Base-by-base conservation (phyloP, 1,140 invertebrate genomes). In the Drosophila varians region DNA sequence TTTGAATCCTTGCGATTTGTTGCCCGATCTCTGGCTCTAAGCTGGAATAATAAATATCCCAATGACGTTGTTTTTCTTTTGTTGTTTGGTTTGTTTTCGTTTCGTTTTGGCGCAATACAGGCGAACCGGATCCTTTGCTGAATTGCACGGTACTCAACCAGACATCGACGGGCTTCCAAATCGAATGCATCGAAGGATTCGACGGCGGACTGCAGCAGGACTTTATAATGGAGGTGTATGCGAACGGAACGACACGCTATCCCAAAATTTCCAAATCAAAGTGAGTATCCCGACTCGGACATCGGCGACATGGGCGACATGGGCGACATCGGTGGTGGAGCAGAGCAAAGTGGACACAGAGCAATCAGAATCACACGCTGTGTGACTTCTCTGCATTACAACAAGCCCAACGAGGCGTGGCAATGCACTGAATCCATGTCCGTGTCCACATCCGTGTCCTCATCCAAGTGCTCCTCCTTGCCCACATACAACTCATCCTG, bases 141-240 rank as follows among this genome's bases (percentile, higher is more conserved):
- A 97, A 97, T 90, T 97, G 96, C 90, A 95, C 95, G 26, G 93
- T 96, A 21, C 92, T 94, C 52, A 96, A 96, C 92, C 94, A 95
- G 78, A 96, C 95, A 14, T 93, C 94, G 16, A 94, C 96, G 57
- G 94, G 94, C 26, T 92, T 97, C 71, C 93, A 94, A 91, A 94
- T 96, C 74, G 94, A 95, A 53, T 97, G 96, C 91, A 92, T 93
- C 26, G 95, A 96, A 90, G 95, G 95, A 25, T 96, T 96, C 90
- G 95, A 96, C 88, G 96, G 95, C 9, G 95, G 95, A 6, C 91
- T 95, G 18, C 93, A 94, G 51, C 95, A 96, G 90, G 93, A 93
- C 78, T 96, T 95, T 90, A 92, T 95, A 28, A 93, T 95, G 69
- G 93, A 95, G 74, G 93, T 95, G 23, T 92, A 92, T 66, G 92